A percentile compares a stretch with the other conserved stretches of the same genome.
Evolutionary conservation across 2,113 vertebrate species (phyloP).

Genomic region (Protobothrops flavoviridis): DNA sequence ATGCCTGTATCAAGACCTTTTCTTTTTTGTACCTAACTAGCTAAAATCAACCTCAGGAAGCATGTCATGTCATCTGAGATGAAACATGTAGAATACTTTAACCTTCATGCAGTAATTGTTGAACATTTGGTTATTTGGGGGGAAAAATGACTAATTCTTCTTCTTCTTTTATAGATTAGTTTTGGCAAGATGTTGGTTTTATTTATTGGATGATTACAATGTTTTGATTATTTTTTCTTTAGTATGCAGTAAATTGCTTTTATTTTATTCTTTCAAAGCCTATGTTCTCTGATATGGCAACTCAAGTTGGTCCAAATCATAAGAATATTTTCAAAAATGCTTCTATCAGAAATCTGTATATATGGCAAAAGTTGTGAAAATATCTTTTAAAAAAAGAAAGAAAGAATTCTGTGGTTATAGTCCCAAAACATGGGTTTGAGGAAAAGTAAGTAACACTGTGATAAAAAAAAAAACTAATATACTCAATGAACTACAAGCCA

Average conservation of each 20-base stretch:
- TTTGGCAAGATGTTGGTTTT: not conserved
- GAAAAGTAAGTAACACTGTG: not conserved
- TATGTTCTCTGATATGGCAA: not conserved
- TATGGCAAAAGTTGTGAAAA: not conserved
- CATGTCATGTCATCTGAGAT: not conserved
- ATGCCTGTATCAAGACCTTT: not conserved
- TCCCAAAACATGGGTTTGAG: not conserved
- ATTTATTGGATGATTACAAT: not conserved
- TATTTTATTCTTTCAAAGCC: not conserved
- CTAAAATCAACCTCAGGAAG: not conserved
- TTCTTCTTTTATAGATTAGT: not conserved
- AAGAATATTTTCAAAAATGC: not conserved
- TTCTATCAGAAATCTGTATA: not conserved
- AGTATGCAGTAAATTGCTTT: not conserved
- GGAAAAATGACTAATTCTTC: not conserved
- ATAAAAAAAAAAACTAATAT: not conserved
- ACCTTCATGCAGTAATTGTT: not conserved
- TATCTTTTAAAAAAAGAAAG: not conserved
- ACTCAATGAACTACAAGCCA: not conserved
- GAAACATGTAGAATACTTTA: not conserved
- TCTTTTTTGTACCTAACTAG: not conserved
- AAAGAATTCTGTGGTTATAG: not conserved
- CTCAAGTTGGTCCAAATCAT: not conserved
- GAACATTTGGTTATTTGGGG: not conserved
- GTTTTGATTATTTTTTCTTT: not conserved